Evolutionary conservation across 2,888 invertebrate species (phyloP).

Genomic region (Muschampia plurimacula): DNA sequence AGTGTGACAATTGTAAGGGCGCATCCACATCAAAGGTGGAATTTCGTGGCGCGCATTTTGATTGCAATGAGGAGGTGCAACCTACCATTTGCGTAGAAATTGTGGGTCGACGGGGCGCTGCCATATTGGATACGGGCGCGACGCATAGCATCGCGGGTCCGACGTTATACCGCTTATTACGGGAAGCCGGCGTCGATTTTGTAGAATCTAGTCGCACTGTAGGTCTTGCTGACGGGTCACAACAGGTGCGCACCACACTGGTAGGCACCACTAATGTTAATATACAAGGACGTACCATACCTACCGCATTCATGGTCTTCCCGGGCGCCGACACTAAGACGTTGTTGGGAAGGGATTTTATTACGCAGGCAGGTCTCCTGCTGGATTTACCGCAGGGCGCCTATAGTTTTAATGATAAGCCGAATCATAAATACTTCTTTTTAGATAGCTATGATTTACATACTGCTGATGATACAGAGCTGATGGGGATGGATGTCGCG

Average conservation of each 20-base stretch:
- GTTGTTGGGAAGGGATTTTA: background rate
- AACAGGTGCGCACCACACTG: background rate
- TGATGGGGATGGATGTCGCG: slow-evolving; percentile 8
- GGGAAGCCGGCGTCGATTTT: background rate
- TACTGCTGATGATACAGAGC: background rate
- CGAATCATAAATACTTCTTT: background rate
- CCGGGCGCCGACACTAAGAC: background rate
- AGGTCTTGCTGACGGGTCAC: background rate
- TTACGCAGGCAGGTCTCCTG: background rate
- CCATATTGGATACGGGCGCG: background rate
- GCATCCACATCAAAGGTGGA: background rate
- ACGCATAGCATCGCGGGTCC: background rate
- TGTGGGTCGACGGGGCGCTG: background rate
- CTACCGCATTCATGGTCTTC: background rate
- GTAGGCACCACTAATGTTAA: background rate
- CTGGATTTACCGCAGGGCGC: slow-evolving; percentile 9
- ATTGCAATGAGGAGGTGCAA: background rate
- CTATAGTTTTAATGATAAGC: background rate
- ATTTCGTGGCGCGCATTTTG: background rate
- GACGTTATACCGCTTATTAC: background rate
- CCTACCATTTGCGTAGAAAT: background rate
- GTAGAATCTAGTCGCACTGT: background rate
- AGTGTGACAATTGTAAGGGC: background rate
- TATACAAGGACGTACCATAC: background rate
- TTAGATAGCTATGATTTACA: slow-evolving; percentile 1